Conservation (phyloP, 2,888 invertebrate species). For the Nomada fucata region DNA sequence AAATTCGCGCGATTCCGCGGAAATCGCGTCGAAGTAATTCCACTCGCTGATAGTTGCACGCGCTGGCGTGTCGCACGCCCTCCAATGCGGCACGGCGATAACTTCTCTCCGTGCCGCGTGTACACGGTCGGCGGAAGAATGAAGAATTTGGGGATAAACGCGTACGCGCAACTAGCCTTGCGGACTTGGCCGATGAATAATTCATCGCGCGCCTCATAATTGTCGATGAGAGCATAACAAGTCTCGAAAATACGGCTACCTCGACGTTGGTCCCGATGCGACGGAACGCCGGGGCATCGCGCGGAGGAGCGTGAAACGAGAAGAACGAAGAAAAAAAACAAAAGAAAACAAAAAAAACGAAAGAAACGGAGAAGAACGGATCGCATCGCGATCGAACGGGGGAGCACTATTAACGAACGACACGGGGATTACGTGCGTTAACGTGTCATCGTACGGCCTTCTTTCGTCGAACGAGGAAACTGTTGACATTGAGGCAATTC, state of each 20-base stretch:
- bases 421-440: constrained; percentile 45
- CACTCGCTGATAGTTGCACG: constrained; percentile 5
- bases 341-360: neutral
- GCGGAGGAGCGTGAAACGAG: neutral
- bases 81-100: neutral
- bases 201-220: no score
- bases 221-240: no score
- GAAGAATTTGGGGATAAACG: neutral
- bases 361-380: neutral
- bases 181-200: neutral
- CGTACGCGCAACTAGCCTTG: neutral
- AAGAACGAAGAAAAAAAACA: neutral
- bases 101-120: neutral
- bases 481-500: constrained; percentile 58
- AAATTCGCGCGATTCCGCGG: constrained; percentile 19
- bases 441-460: constrained; percentile 37
- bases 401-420: constrained; percentile 13
- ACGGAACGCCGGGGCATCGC: no score
- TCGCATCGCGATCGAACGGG: constrained; percentile 31
- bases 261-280: no score
- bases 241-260: no score
- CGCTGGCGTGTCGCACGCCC: constrained; percentile 13
- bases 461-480: constrained; percentile 43
- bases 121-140: no score
- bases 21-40: constrained; percentile 30